Conservation (phyloP, 2,797 vertebrate species). For the Enteromius viviparus region DNA sequence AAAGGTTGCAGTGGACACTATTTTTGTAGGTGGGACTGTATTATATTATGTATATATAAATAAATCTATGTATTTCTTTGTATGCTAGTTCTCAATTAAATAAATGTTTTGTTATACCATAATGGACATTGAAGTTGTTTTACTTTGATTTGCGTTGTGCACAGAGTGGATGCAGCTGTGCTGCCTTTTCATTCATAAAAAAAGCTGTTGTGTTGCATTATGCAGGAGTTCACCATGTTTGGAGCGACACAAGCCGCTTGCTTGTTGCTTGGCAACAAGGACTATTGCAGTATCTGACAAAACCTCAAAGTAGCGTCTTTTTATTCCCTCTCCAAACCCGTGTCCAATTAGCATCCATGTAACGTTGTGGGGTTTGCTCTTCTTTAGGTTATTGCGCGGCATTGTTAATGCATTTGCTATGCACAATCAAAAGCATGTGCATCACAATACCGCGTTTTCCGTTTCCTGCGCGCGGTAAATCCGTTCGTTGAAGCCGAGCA, state of each 20-base stretch:
- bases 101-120: conserved; percentile 68
- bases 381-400: not conserved
- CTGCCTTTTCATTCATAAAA: conserved; percentile 61
- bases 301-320: conserved; percentile 16
- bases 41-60: conserved; percentile 53
- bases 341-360: not conserved
- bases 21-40: conserved; percentile 53
- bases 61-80: conserved; percentile 33
- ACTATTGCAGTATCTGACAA: conserved; percentile 50
- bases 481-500: not conserved
- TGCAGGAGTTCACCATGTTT: conserved; percentile 45
- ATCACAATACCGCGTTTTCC: not conserved
- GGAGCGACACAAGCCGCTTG: conserved; percentile 42
- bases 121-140: not conserved
- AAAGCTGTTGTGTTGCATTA: conserved; percentile 44
- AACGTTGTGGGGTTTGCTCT: not conserved
- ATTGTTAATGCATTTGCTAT: not conserved
- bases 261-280: conserved; percentile 62
- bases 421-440: not conserved
- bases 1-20: conserved; percentile 3
- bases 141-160: conserved; percentile 4
- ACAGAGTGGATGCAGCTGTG: conserved; percentile 13
- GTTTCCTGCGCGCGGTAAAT: not conserved
- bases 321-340: not conserved
- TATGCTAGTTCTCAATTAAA: conserved; percentile 57